Evolutionary conservation across 2,797 vertebrate species (phyloP).

Genomic region (Gallirallus australis): DNA sequence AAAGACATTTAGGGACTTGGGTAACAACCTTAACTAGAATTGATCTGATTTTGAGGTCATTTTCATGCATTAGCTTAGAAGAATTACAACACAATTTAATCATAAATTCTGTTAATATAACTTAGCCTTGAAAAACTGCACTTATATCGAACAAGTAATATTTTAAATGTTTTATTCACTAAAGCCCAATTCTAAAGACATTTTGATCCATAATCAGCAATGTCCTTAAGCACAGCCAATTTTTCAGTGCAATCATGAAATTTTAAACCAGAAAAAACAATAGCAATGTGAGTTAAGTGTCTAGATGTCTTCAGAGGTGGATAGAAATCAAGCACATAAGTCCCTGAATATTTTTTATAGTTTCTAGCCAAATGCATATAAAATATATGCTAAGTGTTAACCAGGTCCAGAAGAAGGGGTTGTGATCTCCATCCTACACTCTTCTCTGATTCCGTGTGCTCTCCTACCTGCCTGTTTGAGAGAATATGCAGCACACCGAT

Average conservation of each 20-base stretch:
- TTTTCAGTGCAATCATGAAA: neutral
- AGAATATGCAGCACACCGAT: neutral
- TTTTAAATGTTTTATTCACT: slow-evolving; percentile 63
- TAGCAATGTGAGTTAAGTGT: neutral
- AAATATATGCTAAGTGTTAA: neutral
- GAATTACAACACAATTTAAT: slow-evolving; percentile 68
- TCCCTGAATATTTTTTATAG: neutral
- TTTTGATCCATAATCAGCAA: slow-evolving; percentile 41
- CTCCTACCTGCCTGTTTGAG: neutral
- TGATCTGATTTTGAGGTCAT: slow-evolving; percentile 58
- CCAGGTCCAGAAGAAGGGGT: neutral
- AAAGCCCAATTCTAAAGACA: slow-evolving; percentile 41
- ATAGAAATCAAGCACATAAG: neutral
- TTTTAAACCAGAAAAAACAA: slow-evolving; percentile 6
- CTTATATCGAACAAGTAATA: slow-evolving; percentile 38
- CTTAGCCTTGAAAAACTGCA: slow-evolving; percentile 45
- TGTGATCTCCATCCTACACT: neutral
- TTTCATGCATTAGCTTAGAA: slow-evolving; percentile 66
- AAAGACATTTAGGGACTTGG: slow-evolving; percentile 34
- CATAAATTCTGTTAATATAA: slow-evolving; percentile 65
- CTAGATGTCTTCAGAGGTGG: neutral
- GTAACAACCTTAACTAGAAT: slow-evolving; percentile 55
- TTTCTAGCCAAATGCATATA: neutral
- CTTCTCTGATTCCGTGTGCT: neutral
- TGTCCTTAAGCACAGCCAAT: slow-evolving; percentile 9